Conservation (phyloP, 2,113 vertebrate species). For the Charina bottae region DNA sequence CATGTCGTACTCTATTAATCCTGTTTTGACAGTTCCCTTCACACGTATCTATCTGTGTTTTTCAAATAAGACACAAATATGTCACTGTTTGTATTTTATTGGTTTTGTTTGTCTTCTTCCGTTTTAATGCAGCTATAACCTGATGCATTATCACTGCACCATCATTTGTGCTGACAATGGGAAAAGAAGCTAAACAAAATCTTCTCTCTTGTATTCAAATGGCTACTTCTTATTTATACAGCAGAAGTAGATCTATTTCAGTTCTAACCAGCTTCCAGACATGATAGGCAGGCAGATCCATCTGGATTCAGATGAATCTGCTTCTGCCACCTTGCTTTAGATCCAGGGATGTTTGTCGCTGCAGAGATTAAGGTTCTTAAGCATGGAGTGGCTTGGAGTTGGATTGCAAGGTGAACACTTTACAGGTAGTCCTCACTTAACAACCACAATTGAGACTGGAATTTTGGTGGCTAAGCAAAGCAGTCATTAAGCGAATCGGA, state of each 20-base stretch:
- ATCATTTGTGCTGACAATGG: conserved; percentile 60
- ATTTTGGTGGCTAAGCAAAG: too few relatives aligned
- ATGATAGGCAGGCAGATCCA: background rate
- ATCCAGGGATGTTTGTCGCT: background rate
- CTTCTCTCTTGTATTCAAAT: conserved; percentile 35
- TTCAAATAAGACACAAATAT: conserved; percentile 76
- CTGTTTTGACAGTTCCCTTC: conserved; percentile 69
- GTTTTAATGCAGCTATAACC: conserved; percentile 49
- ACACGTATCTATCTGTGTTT: conserved; percentile 74
- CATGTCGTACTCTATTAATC: conserved; percentile 74
- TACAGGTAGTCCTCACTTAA: too few relatives aligned
- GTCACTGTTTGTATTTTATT: conserved; percentile 77
- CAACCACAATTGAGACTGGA: too few relatives aligned
- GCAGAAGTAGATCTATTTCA: background rate
- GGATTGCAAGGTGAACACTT: background rate
- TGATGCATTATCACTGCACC: conserved; percentile 62
- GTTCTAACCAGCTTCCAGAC: background rate
- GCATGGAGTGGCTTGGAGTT: background rate
- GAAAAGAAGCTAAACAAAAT: conserved; percentile 75
- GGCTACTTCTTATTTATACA: background rate
- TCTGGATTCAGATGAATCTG: background rate
- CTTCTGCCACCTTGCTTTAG: background rate
- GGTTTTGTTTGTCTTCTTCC: conserved; percentile 48
- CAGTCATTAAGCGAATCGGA: too few relatives aligned
- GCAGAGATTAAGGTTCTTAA: background rate